Base-by-base conservation (phyloP, 1,140 invertebrate genomes). In the Drosophila truncata region DNA sequence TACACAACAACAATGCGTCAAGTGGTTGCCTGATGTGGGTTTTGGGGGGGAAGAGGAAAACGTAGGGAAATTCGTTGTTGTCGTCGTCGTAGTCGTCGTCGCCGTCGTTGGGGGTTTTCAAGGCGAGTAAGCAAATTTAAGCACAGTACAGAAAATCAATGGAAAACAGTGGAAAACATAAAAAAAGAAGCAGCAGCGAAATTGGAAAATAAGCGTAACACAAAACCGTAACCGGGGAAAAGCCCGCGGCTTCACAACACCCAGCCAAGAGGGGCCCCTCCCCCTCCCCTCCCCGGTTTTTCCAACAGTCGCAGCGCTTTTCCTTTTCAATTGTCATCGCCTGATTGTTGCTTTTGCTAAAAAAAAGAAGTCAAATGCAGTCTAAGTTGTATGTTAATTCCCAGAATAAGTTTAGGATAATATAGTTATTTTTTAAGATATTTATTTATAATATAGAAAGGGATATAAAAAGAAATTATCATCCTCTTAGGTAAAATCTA, bases 121-220 rank as follows among this genome's bases (percentile, higher is more conserved):
- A 75, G 66, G 74, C 55, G 73, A 78, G 80, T 88, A 84, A 88
- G 84, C 80, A 87, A 87, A 88, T 87, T 83, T 83, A 88, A 88
- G 77, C 77, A 80, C 80, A 88, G 77, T 70, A 78, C 37, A 41
- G 62, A 88, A 83, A 87, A 87, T 87, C 84, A 87, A 87, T 87
- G 84, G 67, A 50, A 55, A 31, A 44, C 41, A 73, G 4, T n/a
- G 46, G 39, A 41, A 72, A 60, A 59, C 44, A 58, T n/a, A n/a
- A n/a, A 67, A 80, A 54, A 47, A 52, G 16, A 63, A 69, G 49
- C 63, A 70, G 33, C 46, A 72, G 65, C 77, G 63, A 88, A 88
- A 88, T 90, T 90, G 85, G 78, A 90, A 91, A 91, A 91, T 91
- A 91, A 91, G 87, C 87, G 87, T 87, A 91, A 87, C 82, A 91